These are phyloP conservation scores for Dasypogon diadema DNA, from an alignment of 2,888 invertebrate species.

Conservation along the genomic window DNA sequence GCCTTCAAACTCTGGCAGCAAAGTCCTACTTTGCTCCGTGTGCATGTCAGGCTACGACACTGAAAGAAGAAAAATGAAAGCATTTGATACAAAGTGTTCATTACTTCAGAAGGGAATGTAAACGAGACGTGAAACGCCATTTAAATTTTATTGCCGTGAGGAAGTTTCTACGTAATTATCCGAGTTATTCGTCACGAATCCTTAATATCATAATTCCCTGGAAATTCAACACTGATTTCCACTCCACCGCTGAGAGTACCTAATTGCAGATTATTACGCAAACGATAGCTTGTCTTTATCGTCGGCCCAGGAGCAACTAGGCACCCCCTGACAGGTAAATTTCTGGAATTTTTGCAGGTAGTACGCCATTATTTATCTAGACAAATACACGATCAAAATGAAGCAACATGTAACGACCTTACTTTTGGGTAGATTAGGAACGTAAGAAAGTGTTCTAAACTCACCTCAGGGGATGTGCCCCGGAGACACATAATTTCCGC, in stretches of 20 bases:
- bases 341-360: neutral
- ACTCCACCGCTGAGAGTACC: neutral
- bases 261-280: slow-evolving; percentile 43
- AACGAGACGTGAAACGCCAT: slow-evolving; percentile 33
- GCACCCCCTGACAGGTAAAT: neutral
- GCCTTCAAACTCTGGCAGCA: too few species aligned
- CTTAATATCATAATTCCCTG: neutral
- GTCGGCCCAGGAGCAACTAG: neutral
- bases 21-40: too few species aligned
- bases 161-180: slow-evolving; percentile 10
- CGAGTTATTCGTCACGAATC: slow-evolving; percentile 21
- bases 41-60: slow-evolving; percentile 24
- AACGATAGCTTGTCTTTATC: slow-evolving; percentile 22
- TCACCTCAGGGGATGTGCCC: slow-evolving; percentile 4
- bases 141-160: slow-evolving; percentile 21
- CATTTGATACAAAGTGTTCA: slow-evolving; percentile 28
- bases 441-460: slow-evolving; percentile 15
- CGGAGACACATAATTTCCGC: slow-evolving; percentile 40
- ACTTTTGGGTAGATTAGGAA: slow-evolving; percentile 19
- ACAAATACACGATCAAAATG: neutral
- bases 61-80: slow-evolving; percentile 37
- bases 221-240: slow-evolving; percentile 22
- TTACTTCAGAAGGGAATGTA: slow-evolving; percentile 18
- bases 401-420: slow-evolving; percentile 27
- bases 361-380: neutral